These are phyloP conservation scores for Nasonia oneida DNA, from an alignment of 2,888 invertebrate species.

Conservation along the genomic window DNA sequence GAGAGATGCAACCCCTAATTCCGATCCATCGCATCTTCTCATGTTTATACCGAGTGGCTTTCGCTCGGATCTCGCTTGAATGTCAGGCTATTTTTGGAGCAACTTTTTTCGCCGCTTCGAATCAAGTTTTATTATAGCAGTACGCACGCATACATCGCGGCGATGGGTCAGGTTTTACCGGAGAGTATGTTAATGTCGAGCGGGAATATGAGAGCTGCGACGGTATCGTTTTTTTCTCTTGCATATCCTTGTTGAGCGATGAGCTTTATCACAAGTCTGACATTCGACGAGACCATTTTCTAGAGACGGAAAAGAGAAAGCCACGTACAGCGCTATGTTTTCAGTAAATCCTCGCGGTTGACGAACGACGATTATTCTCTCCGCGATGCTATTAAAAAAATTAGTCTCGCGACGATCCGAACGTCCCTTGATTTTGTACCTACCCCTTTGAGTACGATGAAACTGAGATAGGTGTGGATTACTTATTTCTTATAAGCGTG, in stretches of 20 bases:
- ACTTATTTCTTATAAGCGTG: slow-evolving; percentile 52
- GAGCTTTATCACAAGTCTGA: slow-evolving; percentile 31
- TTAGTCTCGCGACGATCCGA: background rate
- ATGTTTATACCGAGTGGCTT: background rate
- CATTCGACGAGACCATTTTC: slow-evolving; percentile 33
- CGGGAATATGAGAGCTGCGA: background rate
- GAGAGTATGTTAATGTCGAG: background rate
- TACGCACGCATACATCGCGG: background rate
- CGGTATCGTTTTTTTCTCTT: slow-evolving; percentile 8
- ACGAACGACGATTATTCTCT: slow-evolving; percentile 34
- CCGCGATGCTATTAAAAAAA: background rate
- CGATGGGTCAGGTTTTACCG: background rate
- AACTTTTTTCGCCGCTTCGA: too few species aligned
- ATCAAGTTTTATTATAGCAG: too few species aligned
- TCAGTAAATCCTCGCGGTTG: slow-evolving; percentile 60
- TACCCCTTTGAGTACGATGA: slow-evolving; percentile 27
- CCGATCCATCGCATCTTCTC: background rate
- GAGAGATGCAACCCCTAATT: background rate
- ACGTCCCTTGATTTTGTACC: slow-evolving; percentile 4
- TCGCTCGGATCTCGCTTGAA: slow-evolving; percentile 20
- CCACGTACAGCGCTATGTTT: slow-evolving; percentile 66
- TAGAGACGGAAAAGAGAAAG: slow-evolving; percentile 35
- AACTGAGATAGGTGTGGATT: slow-evolving; percentile 57
- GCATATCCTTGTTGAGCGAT: background rate
- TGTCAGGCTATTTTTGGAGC: slow-evolving; percentile 27